phyloP scores from a whole-genome alignment of 2,113 vertebrate genomes.

The Gallinago undulata region DNA sequence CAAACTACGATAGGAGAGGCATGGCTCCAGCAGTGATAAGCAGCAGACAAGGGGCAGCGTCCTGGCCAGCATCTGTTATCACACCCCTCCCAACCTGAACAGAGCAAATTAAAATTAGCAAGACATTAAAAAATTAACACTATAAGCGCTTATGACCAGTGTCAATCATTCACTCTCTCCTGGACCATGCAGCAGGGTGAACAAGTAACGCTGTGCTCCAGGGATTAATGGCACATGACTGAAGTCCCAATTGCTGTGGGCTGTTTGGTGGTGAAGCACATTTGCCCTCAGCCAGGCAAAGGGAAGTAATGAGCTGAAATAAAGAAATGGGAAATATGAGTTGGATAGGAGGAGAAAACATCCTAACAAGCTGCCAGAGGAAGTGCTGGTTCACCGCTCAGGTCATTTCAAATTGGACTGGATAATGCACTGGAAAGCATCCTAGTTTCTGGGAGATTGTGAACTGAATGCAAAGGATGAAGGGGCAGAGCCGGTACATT shows the following conservation, averaged over 20 bases:
- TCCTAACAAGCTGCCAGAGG: conserved; percentile 40
- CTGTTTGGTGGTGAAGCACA: conserved; percentile 19
- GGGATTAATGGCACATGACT: conserved; percentile 59
- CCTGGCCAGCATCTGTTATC: conserved; percentile 29
- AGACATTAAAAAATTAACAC: conserved; percentile 55
- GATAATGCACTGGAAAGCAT: conserved; percentile 34
- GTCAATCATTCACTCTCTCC: conserved; percentile 59
- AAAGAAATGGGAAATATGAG: conserved; percentile 26
- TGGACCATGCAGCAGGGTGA: conserved; percentile 11
- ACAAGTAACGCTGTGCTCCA: conserved; percentile 23
- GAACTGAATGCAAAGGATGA: neutral
- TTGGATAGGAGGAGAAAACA: conserved; percentile 25
- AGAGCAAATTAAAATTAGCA: conserved; percentile 47
- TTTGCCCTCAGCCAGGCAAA: conserved; percentile 15
- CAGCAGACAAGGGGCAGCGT: neutral
- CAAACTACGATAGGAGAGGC: neutral
- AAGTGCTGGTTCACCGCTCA: neutral
- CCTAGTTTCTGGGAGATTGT: neutral
- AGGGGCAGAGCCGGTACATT: neutral
- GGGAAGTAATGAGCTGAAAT: conserved; percentile 41
- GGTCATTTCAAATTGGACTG: conserved; percentile 35
- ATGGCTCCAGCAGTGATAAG: conserved; percentile 46
- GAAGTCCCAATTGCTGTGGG: conserved; percentile 7
- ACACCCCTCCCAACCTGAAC: neutral
- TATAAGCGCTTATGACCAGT: conserved; percentile 28